Conservation (phyloP, 1,140 invertebrate genomes). For the Saxidomus purpurata region DNA sequence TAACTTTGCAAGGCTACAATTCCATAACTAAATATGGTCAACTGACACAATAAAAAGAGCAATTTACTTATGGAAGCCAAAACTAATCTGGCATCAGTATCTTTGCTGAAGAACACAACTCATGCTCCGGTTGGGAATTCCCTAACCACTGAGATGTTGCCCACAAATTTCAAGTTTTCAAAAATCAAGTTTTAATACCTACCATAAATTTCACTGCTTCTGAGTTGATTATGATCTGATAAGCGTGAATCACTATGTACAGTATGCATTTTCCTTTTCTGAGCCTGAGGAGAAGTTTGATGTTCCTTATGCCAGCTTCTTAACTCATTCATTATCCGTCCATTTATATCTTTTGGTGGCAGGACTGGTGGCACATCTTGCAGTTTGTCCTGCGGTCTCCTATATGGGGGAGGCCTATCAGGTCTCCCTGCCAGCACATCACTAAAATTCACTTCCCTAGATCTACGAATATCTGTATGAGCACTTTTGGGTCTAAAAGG, state of each 20-base stretch:
- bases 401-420: conserved; percentile 65
- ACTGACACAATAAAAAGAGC: too few relatives aligned
- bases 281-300: background rate
- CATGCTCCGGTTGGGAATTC: too few relatives aligned
- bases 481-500: conserved; percentile 55
- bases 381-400: conserved; percentile 50
- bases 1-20: too few relatives aligned
- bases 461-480: conserved; percentile 5
- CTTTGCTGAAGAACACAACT: too few relatives aligned
- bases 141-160: too few relatives aligned
- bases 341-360: conserved; percentile 79
- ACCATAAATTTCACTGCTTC: conserved; percentile 71
- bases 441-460: conserved; percentile 8
- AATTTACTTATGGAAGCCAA: too few relatives aligned
- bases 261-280: conserved; percentile 31
- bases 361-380: conserved; percentile 72
- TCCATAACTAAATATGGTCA: too few relatives aligned
- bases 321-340: conserved; percentile 75
- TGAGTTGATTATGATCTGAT: conserved; percentile 39
- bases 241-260: conserved; percentile 64
- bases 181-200: too few relatives aligned
- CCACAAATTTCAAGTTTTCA: too few relatives aligned
- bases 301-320: conserved; percentile 81
- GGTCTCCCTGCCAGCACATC: conserved; percentile 21
- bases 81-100: too few relatives aligned